phyloP scores from a whole-genome alignment of 2,113 vertebrate genomes.

The Centropristis striata region DNA sequence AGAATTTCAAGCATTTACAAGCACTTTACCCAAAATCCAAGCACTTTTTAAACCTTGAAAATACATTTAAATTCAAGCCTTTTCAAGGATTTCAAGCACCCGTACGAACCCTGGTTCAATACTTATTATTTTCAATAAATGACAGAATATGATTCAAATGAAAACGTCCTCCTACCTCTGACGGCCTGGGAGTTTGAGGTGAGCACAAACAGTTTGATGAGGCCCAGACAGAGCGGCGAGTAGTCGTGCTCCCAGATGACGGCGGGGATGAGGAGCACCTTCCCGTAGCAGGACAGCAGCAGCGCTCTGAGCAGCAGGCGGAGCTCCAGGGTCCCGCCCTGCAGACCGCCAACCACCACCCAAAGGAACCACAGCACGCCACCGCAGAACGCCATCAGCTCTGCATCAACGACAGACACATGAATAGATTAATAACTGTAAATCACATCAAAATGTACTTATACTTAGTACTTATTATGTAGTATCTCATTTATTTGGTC shows the following conservation, averaged over 20 bases:
- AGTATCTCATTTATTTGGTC: too few relatives aligned
- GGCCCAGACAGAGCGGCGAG: constrained; percentile 90
- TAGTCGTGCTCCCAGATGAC: constrained; percentile 99
- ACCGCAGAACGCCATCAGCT: constrained; percentile 90
- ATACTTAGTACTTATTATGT: too few relatives aligned
- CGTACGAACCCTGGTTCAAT: too few relatives aligned
- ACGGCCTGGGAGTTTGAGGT: constrained; percentile 96
- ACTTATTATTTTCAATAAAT: too few relatives aligned
- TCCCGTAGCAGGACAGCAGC: constrained; percentile 96
- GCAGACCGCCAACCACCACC: constrained; percentile 71
- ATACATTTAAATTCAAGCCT: too few relatives aligned
- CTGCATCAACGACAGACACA: constrained; percentile 71
- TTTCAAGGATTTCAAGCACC: too few relatives aligned
- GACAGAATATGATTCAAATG: too few relatives aligned
- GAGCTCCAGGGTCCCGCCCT: constrained; percentile 74
- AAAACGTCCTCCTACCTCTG: constrained; percentile 85
- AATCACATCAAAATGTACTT: too few relatives aligned
- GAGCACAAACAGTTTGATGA: constrained; percentile 95
- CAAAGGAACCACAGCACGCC: constrained; percentile 89
- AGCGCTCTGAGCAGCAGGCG: constrained; percentile 90
- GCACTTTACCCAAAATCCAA: too few relatives aligned
- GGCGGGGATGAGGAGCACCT: constrained; percentile 94
- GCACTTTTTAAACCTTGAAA: too few relatives aligned
- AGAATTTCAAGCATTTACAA: too few relatives aligned
- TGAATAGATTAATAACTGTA: too few relatives aligned